phyloP scores from a whole-genome alignment of 2,113 vertebrate genomes.

The Centropristis striata region DNA sequence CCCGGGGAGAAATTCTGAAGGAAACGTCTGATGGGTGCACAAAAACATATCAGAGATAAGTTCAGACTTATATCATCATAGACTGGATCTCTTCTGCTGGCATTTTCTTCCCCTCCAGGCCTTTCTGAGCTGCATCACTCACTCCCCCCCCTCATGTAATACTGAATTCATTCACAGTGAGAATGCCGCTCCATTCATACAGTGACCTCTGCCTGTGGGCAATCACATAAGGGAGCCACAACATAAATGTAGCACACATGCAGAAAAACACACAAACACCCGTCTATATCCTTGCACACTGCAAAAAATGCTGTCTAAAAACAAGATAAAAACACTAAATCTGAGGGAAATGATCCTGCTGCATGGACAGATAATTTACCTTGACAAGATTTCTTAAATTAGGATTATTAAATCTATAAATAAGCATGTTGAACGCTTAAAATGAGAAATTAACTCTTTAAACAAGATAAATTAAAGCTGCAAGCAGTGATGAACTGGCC shows the following conservation, averaged over 20 bases:
- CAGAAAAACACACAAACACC: neutral
- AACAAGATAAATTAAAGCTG: too few relatives aligned
- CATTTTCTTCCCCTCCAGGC: constrained; percentile 2
- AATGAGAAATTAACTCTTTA: too few relatives aligned
- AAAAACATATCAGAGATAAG: neutral
- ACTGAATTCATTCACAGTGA: constrained; percentile 10
- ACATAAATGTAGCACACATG: constrained; percentile 20
- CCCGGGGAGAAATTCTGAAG: constrained; percentile 85
- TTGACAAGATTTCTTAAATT: too few relatives aligned
- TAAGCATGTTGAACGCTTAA: too few relatives aligned
- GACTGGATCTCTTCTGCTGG: constrained; percentile 14
- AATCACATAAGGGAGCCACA: neutral
- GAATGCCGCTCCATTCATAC: constrained; percentile 54
- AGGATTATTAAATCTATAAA: too few relatives aligned
- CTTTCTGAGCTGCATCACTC: constrained; percentile 12
- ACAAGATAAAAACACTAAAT: too few relatives aligned
- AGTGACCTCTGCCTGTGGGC: constrained; percentile 36
- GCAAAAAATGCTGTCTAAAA: too few relatives aligned
- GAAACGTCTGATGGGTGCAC: constrained; percentile 77
- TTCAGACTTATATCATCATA: constrained; percentile 6
- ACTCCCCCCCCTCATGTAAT: neutral
- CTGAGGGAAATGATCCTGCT: too few relatives aligned
- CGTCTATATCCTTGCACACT: constrained; percentile 1
- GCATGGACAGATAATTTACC: too few relatives aligned
- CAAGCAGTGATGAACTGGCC: too few relatives aligned